Percentiles rank a stretch among this genome's conserved stretches.
These are phyloP conservation scores for Sternarchorhynchus goeldii DNA, from an alignment of 2,797 vertebrate genomes.

Conservation along the genomic window DNA sequence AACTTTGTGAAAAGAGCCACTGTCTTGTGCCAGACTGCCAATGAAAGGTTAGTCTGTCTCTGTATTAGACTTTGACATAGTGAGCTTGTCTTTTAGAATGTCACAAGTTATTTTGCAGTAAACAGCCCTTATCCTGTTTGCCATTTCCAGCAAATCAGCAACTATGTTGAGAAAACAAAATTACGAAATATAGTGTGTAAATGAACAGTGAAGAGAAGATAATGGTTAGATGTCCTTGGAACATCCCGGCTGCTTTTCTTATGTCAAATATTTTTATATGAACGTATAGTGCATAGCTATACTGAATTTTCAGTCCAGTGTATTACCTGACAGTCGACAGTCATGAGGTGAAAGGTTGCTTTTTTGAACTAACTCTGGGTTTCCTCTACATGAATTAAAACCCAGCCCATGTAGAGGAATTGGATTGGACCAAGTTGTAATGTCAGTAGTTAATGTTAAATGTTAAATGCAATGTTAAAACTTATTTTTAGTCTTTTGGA, in stretches of 20 bases:
- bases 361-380: too few relatives aligned
- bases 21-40: conserved; percentile 7
- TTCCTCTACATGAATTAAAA: too few relatives aligned
- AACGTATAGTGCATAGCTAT: background rate
- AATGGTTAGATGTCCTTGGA: background rate
- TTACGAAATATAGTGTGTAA: conserved; percentile 12
- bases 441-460: too few relatives aligned
- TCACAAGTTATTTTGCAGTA: conserved; percentile 4
- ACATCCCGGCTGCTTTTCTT: conserved; percentile 7
- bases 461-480: too few relatives aligned
- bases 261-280: background rate
- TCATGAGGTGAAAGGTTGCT: too few relatives aligned
- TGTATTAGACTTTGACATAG: conserved; percentile 5
- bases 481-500: too few relatives aligned
- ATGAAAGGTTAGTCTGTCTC: conserved; percentile 15
- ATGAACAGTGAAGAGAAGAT: conserved; percentile 18
- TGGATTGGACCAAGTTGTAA: too few relatives aligned
- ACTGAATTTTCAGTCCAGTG: background rate
- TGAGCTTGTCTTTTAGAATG: conserved; percentile 10
- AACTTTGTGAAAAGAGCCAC: conserved; percentile 23
- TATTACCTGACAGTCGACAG: background rate
- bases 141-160: conserved; percentile 31
- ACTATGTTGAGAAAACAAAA: conserved; percentile 15
- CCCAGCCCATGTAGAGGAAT: too few relatives aligned
- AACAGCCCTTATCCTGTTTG: conserved; percentile 13